Percentiles rank a stretch among this genome's conserved stretches.
These are phyloP conservation scores for Temnothorax rugatulus DNA, from an alignment of 2,888 invertebrate genomes.

Conservation along the genomic window DNA sequence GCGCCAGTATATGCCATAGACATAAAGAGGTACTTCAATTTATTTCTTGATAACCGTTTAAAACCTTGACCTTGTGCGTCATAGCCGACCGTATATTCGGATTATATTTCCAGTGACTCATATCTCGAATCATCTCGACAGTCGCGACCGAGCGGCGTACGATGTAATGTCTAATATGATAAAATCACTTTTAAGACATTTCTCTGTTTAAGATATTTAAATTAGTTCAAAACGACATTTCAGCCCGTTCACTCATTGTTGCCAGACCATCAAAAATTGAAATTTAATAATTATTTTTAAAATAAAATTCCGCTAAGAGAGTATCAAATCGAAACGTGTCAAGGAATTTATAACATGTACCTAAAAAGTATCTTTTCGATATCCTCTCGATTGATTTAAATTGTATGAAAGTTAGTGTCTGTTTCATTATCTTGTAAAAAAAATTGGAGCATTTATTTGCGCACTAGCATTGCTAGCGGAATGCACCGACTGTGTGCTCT, in stretches of 20 bases:
- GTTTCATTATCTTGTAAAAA: constrained; percentile 3
- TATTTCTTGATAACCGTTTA: constrained; percentile 79
- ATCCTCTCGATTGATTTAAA: not conserved
- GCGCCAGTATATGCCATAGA: not conserved
- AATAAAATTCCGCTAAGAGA: not conserved
- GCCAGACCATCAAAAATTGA: not conserved
- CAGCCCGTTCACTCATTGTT: not conserved
- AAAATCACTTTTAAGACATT: not conserved
- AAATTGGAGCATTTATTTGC: constrained; percentile 15
- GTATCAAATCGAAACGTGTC: not conserved
- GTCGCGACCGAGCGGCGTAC: not conserved
- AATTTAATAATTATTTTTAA: constrained; percentile 3
- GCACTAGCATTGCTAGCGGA: constrained; percentile 12
- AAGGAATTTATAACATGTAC: not conserved
- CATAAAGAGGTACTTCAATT: constrained; percentile 75
- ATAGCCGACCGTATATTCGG: constrained; percentile 74
- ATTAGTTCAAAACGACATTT: not conserved
- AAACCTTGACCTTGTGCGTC: constrained; percentile 82
- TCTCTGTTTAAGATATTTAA: not conserved
- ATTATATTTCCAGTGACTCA: constrained; percentile 80
- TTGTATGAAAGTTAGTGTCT: not conserved
- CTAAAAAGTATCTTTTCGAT: not conserved
- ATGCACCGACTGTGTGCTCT: constrained; percentile 3
- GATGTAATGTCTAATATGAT: not conserved
- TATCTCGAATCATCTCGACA: constrained; percentile 43